Evolutionary conservation across 1,140 invertebrate species (phyloP).

Genomic region (Meloidogyne exigua): DNA sequence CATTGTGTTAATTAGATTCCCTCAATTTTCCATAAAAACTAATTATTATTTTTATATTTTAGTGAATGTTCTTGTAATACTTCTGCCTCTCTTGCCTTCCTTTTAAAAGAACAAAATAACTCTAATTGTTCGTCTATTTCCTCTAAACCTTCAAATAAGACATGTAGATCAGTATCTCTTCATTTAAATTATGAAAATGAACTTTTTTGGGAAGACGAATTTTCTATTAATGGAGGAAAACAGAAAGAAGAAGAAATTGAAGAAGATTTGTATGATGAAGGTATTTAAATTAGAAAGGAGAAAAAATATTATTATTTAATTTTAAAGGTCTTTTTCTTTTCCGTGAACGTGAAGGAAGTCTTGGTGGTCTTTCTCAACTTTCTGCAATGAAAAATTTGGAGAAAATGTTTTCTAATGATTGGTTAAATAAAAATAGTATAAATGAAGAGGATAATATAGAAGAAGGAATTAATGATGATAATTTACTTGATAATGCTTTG

Average conservation of each 20-base stretch:
- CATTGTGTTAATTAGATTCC: too few relatives aligned
- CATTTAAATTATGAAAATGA: slow-evolving; percentile 12
- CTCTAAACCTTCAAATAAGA: background rate
- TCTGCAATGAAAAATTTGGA: slow-evolving; percentile 28
- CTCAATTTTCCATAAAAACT: too few relatives aligned
- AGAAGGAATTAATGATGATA: background rate
- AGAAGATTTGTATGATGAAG: slow-evolving; percentile 1
- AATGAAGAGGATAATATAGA: background rate
- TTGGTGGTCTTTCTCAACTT: slow-evolving; percentile 20
- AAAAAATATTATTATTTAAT: background rate
- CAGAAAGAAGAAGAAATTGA: background rate
- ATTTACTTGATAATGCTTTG: slow-evolving; percentile 18
- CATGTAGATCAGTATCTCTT: slow-evolving; percentile 4
- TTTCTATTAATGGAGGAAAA: slow-evolving; percentile 1
- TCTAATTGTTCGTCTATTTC: background rate
- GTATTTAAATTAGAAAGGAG: background rate
- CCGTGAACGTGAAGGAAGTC: slow-evolving; percentile 12
- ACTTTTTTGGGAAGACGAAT: slow-evolving; percentile 26
- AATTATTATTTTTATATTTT: too few relatives aligned
- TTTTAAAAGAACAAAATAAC: background rate
- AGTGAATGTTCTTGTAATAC: too few relatives aligned
- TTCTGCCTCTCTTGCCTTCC: background rate
- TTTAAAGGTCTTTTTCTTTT: slow-evolving; percentile 24
- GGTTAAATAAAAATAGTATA: background rate
- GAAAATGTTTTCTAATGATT: slow-evolving; percentile 15